These are phyloP conservation scores for Platorchestia sp. DNA, from an alignment of 1,140 invertebrate species.

Conservation along the genomic window DNA sequence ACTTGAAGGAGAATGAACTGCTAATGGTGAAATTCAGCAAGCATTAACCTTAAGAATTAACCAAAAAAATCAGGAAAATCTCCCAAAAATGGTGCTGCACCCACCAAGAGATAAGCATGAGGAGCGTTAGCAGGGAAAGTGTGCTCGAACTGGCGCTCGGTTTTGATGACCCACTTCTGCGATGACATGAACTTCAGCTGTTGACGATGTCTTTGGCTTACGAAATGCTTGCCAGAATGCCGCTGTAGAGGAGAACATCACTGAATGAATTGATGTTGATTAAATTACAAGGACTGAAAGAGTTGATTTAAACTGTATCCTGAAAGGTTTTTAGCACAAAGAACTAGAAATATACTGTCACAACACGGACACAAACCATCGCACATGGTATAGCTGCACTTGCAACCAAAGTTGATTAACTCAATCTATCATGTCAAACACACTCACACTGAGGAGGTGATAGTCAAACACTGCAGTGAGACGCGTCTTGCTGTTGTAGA, in stretches of 20 bases:
- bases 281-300: background rate
- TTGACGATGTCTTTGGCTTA: background rate
- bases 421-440: background rate
- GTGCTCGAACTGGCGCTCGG: conserved; percentile 41
- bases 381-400: background rate
- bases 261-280: background rate
- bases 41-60: no score
- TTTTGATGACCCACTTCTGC: background rate
- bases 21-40: no score
- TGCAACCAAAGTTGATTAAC: no score
- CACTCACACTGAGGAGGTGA: conserved; percentile 57
- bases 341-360: background rate
- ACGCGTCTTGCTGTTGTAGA: conserved; percentile 51
- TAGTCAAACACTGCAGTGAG: conserved; percentile 62
- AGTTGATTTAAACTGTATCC: background rate
- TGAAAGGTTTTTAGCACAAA: background rate
- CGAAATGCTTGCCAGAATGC: background rate
- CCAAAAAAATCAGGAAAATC: no score
- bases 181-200: conserved; percentile 3
- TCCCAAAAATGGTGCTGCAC: background rate
- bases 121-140: conserved; percentile 20
- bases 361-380: background rate
- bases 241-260: background rate
- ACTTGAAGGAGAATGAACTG: no score
- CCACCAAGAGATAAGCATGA: background rate